These are phyloP conservation scores for Habroteleia sp. DNA, from an alignment of 2,888 invertebrate species.

Conservation along the genomic window DNA sequence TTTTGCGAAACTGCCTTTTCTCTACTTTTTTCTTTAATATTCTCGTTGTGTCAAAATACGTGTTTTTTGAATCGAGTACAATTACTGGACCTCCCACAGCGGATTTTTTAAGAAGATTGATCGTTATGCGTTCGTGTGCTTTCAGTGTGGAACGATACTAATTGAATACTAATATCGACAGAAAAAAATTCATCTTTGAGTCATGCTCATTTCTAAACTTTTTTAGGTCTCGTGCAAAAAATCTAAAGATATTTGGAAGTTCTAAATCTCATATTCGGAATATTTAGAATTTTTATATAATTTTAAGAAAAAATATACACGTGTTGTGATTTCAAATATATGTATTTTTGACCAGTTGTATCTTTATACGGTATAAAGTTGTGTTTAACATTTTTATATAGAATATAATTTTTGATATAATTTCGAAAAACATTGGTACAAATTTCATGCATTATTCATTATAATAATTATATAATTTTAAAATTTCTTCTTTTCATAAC, in stretches of 20 bases:
- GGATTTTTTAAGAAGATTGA: slow-evolving; percentile 27
- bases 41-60: slow-evolving; percentile 10
- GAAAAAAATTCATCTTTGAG: slow-evolving; percentile 20
- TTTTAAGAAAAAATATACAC: too few species aligned
- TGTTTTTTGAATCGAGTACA: slow-evolving; percentile 22
- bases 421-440: too few species aligned
- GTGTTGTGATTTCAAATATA: too few species aligned
- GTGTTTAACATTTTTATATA: too few species aligned
- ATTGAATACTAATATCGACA: slow-evolving; percentile 54
- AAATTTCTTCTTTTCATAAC: too few species aligned
- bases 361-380: too few species aligned
- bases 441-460: too few species aligned
- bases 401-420: too few species aligned
- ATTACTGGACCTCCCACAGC: slow-evolving; percentile 42
- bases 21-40: slow-evolving; percentile 9
- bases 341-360: too few species aligned
- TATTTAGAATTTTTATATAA: too few species aligned
- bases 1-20: neutral
- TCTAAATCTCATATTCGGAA: too few species aligned
- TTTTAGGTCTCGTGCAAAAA: neutral
- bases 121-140: slow-evolving; percentile 44
- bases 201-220: slow-evolving; percentile 1
- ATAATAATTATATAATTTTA: too few species aligned
- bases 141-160: slow-evolving; percentile 43
- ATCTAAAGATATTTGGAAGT: neutral